A percentile compares a stretch with the other conserved stretches of the same genome.
These are phyloP conservation scores for Acanthurus lineatus DNA, from an alignment of 2,797 vertebrate genomes.

Conservation along the genomic window DNA sequence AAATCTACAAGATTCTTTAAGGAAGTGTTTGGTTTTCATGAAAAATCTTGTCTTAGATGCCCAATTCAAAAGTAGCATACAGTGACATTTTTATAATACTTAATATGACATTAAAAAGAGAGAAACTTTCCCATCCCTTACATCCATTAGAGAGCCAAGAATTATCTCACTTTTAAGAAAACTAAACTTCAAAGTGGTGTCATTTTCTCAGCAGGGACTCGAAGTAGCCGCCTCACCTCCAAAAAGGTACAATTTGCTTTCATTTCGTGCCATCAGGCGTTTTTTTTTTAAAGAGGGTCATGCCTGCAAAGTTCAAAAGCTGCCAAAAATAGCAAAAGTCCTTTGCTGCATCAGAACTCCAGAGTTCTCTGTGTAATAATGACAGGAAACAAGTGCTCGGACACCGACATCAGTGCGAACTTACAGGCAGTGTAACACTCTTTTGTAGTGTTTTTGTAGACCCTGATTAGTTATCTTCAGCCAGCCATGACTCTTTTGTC, in stretches of 20 bases:
- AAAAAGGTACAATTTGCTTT: constrained; percentile 2
- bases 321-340: constrained; percentile 16
- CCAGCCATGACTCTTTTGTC: constrained; percentile 9
- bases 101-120: constrained; percentile 11
- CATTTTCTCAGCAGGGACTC: constrained; percentile 14
- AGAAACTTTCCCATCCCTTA: background rate
- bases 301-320: constrained; percentile 10
- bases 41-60: background rate
- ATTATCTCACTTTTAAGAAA: constrained; percentile 14
- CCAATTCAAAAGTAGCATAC: background rate
- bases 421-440: constrained; percentile 10
- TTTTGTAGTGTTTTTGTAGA: background rate
- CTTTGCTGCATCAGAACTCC: constrained; percentile 3
- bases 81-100: background rate
- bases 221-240: background rate
- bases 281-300: background rate
- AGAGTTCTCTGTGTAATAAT: background rate
- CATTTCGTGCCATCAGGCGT: constrained; percentile 19
- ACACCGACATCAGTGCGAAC: background rate
- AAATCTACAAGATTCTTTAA: background rate
- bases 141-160: constrained; percentile 21
- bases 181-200: constrained; percentile 39
- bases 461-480: constrained; percentile 19
- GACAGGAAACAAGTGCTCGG: background rate
- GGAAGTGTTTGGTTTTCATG: background rate